Percentiles rank a stretch among this genome's conserved stretches.
These are phyloP conservation scores for Sphaeridia pumilis DNA, from an alignment of 2,888 invertebrate genomes.

Conservation along the genomic window DNA sequence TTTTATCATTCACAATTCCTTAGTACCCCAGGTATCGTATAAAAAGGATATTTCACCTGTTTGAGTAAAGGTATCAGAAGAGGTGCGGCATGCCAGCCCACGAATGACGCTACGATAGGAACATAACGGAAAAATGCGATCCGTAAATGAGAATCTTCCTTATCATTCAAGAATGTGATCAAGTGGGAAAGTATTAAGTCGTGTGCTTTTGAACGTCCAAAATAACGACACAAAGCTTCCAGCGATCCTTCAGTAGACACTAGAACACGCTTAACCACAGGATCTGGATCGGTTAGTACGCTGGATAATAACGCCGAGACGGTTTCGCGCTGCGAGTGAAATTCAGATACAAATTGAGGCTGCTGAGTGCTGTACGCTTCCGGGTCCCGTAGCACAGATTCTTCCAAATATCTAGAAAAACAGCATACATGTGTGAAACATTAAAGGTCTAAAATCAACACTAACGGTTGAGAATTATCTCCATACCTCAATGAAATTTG, in stretches of 20 bases:
- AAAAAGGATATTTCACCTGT: no score
- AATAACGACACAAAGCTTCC: slow-evolving; percentile 31
- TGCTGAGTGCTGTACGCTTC: slow-evolving; percentile 25
- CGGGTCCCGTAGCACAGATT: slow-evolving; percentile 29
- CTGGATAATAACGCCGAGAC: slow-evolving; percentile 77
- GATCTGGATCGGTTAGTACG: slow-evolving; percentile 76
- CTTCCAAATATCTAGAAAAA: slow-evolving; percentile 28
- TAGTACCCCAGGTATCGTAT: no score
- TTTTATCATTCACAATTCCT: no score
- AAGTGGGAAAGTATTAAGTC: slow-evolving; percentile 92
- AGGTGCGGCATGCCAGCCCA: slow-evolving; percentile 85
- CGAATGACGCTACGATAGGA: slow-evolving; percentile 84
- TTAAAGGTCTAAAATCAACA: no score
- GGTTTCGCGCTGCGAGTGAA: slow-evolving; percentile 82
- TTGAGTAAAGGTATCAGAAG: slow-evolving; percentile 83
- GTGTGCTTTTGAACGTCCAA: slow-evolving; percentile 53
- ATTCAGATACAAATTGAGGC: slow-evolving; percentile 45
- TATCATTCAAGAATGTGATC: slow-evolving; percentile 96
- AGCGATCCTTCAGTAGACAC: slow-evolving; percentile 33
- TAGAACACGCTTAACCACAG: slow-evolving; percentile 79
- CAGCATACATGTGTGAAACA: no score
- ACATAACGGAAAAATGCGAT: slow-evolving; percentile 86
- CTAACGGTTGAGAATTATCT: no score
- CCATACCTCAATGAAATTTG: slow-evolving; percentile 71
- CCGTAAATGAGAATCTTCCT: slow-evolving; percentile 80